Conservation (phyloP, 2,113 vertebrate species). For the Boleophthalmus pectinirostris region DNA sequence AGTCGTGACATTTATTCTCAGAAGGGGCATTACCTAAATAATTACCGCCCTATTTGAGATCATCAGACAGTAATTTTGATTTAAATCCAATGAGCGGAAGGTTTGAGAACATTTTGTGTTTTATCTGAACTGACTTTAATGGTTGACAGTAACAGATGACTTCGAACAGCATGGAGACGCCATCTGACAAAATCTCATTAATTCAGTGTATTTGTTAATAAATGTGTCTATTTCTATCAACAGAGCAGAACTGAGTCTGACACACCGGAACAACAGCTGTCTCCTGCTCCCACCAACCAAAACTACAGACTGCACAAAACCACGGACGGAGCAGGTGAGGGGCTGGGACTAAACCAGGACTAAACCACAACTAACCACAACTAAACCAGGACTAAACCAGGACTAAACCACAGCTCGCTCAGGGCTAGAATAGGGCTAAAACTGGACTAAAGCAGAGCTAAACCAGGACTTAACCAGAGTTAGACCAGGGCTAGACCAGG, state of each 20-base stretch:
- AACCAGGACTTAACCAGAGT: neutral
- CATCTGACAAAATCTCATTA: constrained; percentile 8
- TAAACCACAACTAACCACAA: neutral
- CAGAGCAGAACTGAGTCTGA: constrained; percentile 2
- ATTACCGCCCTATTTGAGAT: neutral
- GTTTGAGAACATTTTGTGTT: neutral
- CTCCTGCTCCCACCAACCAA: neutral
- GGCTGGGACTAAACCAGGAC: neutral
- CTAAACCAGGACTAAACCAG: neutral
- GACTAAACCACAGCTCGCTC: neutral
- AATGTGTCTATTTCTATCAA: neutral
- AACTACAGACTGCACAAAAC: neutral
- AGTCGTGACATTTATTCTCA: neutral
- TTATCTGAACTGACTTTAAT: neutral
- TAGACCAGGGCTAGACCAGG: no score
- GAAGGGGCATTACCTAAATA: neutral
- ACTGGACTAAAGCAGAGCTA: neutral
- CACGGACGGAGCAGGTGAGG: neutral
- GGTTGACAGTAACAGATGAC: neutral
- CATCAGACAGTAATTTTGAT: neutral
- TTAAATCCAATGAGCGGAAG: neutral
- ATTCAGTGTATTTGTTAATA: constrained; percentile 1
- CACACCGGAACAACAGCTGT: neutral
- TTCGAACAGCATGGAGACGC: neutral
- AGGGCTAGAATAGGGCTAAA: neutral